phyloP scores from a whole-genome alignment of 1,140 invertebrate species.

The Dolichoris vasculosae region DNA sequence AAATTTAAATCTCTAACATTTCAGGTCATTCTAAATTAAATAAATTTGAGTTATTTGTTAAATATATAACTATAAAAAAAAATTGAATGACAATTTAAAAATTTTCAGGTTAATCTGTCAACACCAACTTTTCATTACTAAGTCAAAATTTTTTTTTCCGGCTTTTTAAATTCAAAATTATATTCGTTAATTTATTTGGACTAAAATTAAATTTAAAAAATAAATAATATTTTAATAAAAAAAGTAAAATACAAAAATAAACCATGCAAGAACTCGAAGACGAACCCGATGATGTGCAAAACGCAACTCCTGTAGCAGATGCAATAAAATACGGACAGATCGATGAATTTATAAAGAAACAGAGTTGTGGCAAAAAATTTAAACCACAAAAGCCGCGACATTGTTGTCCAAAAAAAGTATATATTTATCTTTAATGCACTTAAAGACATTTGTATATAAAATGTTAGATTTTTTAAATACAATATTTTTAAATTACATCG shows the following conservation, averaged over 20 bases:
- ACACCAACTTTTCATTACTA: background rate
- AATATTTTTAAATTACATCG: no score
- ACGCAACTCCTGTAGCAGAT: slow-evolving; percentile 59
- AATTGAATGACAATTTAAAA: background rate
- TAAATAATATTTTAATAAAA: slow-evolving; percentile 32
- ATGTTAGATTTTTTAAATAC: no score
- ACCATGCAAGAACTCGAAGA: slow-evolving; percentile 63
- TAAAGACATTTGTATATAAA: background rate
- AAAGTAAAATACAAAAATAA: slow-evolving; percentile 45
- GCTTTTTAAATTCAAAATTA: slow-evolving; percentile 32
- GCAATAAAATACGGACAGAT: slow-evolving; percentile 60
- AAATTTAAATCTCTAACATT: background rate
- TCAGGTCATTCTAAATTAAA: background rate
- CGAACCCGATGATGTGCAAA: slow-evolving; percentile 58
- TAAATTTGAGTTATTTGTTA: background rate
- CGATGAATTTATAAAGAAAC: slow-evolving; percentile 43
- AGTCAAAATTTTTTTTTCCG: slow-evolving; percentile 34
- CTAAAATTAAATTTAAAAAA: slow-evolving; percentile 20
- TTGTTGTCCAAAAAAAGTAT: slow-evolving; percentile 23
- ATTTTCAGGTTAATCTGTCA: slow-evolving; percentile 14
- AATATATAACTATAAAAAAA: background rate
- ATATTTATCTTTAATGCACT: background rate
- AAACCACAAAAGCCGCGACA: background rate
- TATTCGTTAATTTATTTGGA: background rate
- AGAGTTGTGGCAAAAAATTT: no score